These are phyloP conservation scores for Candoia aspera DNA, from an alignment of 2,113 vertebrate genomes.

Conservation along the genomic window DNA sequence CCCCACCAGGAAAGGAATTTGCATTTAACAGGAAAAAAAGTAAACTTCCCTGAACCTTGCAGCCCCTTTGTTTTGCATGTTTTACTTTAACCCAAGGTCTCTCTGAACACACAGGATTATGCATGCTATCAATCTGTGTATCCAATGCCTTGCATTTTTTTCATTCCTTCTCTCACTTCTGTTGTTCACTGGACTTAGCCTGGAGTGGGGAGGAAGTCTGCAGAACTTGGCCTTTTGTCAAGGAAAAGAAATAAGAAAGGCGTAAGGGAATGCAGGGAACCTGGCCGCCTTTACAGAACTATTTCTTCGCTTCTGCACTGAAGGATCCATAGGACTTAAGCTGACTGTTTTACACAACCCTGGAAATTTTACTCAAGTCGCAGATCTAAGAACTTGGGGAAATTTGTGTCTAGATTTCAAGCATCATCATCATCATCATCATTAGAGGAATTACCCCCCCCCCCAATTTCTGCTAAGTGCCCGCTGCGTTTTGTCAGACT, in stretches of 20 bases:
- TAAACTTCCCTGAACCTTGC: too few relatives aligned
- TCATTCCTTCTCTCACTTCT: neutral
- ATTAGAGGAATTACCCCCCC: neutral
- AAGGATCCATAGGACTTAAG: too few relatives aligned
- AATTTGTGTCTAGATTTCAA: neutral
- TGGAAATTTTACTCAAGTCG: neutral
- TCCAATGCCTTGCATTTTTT: too few relatives aligned
- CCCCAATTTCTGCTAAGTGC: neutral
- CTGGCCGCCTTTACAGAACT: too few relatives aligned
- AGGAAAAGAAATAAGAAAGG: neutral
- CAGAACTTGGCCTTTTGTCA: neutral
- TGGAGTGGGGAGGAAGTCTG: neutral
- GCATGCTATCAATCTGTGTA: too few relatives aligned
- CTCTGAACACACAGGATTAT: too few relatives aligned
- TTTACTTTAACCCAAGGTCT: too few relatives aligned
- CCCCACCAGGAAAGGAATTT: neutral
- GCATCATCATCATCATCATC: too few relatives aligned
- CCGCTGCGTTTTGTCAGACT: neutral
- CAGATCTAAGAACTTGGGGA: neutral
- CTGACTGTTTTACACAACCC: neutral
- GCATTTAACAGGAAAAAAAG: too few relatives aligned
- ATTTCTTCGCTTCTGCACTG: neutral
- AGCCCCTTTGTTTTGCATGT: too few relatives aligned
- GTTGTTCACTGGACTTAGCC: neutral
- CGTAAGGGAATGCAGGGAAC: neutral